Evolutionary conservation across 2,888 invertebrate species (phyloP).

Genomic region (Conops quadrifasciatus): DNA sequence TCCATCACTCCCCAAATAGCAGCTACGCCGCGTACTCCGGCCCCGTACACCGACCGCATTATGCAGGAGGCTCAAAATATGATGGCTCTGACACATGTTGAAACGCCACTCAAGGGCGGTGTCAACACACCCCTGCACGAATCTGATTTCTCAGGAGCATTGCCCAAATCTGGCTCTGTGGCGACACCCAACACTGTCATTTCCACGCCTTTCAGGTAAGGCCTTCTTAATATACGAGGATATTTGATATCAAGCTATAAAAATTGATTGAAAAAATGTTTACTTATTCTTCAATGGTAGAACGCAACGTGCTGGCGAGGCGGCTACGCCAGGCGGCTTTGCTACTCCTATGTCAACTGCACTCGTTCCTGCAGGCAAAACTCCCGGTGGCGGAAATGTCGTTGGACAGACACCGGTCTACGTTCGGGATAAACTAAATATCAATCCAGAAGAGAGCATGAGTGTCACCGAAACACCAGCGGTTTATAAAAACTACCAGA

Average conservation of each 20-base stretch:
- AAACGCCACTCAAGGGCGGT: slow-evolving; percentile 96
- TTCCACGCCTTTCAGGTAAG: slow-evolving; percentile 81
- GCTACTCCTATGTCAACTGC: slow-evolving; percentile 68
- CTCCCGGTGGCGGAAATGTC: slow-evolving; percentile 43
- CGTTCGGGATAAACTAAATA: slow-evolving; percentile 91
- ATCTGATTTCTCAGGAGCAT: slow-evolving; percentile 85
- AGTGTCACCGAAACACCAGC: slow-evolving; percentile 77
- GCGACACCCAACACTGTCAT: slow-evolving; percentile 93
- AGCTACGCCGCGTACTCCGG: slow-evolving; percentile 86
- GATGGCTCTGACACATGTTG: slow-evolving; percentile 97
- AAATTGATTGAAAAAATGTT: neutral
- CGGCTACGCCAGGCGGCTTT: slow-evolving; percentile 72
- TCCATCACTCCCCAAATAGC: slow-evolving; percentile 77
- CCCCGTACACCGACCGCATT: slow-evolving; percentile 81
- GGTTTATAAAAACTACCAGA: slow-evolving; percentile 73
- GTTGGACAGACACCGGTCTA: slow-evolving; percentile 73
- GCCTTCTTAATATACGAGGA: slow-evolving; percentile 44
- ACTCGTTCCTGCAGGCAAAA: slow-evolving; percentile 62
- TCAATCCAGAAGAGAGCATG: slow-evolving; percentile 87
- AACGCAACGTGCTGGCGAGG: slow-evolving; percentile 75
- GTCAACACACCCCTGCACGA: slow-evolving; percentile 92
- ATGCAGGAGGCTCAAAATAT: slow-evolving; percentile 98
- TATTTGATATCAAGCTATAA: neutral
- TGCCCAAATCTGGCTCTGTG: slow-evolving; percentile 76
- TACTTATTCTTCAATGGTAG: slow-evolving; percentile 54